phyloP scores from a whole-genome alignment of 2,113 vertebrate genomes.

The Aegithalos caudatus region DNA sequence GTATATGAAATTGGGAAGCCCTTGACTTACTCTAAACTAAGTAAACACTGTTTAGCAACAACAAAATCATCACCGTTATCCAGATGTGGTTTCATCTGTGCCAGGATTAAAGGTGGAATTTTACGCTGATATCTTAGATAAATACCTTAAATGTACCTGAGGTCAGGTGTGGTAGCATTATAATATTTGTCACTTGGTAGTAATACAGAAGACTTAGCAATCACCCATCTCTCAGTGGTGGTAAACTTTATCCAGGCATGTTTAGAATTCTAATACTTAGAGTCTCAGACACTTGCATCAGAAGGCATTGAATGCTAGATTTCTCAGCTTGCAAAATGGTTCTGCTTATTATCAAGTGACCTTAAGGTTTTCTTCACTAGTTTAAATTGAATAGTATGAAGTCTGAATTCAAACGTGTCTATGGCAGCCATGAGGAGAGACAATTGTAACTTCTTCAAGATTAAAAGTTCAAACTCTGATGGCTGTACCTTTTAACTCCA shows the following conservation, averaged over 20 bases:
- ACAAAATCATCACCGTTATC: not conserved
- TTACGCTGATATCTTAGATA: not conserved
- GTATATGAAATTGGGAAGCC: not conserved
- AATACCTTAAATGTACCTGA: not conserved
- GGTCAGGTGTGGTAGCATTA: not conserved
- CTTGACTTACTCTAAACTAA: too few relatives aligned
- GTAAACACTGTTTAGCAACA: not conserved
- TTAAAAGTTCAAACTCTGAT: conserved; percentile 67
- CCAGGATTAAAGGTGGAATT: not conserved
- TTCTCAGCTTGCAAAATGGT: conserved; percentile 17
- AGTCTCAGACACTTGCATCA: not conserved
- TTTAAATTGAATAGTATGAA: conserved; percentile 42
- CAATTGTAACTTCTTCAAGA: conserved; percentile 62
- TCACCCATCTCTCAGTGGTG: not conserved
- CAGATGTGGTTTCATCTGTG: not conserved
- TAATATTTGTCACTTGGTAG: not conserved
- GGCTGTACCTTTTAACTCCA: conserved; percentile 60
- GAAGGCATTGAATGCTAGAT: not conserved
- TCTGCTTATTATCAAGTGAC: conserved; percentile 12
- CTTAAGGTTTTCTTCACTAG: conserved; percentile 54
- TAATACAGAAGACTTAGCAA: not conserved
- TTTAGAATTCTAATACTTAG: not conserved
- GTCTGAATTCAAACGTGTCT: conserved; percentile 10
- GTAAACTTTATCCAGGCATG: not conserved
- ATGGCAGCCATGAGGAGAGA: conserved; percentile 2